These are phyloP conservation scores for Sarcophaga bullata DNA, from an alignment of 1,140 invertebrate genomes.

Conservation along the genomic window DNA sequence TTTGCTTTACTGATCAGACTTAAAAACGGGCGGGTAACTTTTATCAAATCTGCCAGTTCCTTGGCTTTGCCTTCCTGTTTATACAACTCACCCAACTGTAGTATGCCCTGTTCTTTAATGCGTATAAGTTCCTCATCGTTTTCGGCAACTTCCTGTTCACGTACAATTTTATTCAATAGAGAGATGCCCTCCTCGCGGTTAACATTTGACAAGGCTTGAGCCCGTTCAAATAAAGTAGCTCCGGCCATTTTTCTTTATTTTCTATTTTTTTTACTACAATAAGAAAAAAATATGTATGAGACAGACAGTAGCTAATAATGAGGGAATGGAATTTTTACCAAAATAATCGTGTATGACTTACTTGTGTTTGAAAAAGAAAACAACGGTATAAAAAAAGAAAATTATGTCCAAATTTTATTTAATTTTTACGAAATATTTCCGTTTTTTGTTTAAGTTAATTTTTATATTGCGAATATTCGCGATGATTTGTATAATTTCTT, in stretches of 20 bases:
- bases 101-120: slow-evolving; percentile 88
- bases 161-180: slow-evolving; percentile 77
- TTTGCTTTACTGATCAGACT: slow-evolving; percentile 97
- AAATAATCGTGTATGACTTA: too few relatives aligned
- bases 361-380: too few relatives aligned
- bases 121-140: slow-evolving; percentile 88
- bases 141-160: slow-evolving; percentile 75
- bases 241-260: slow-evolving; percentile 75
- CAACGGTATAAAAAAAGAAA: too few relatives aligned
- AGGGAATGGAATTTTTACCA: too few relatives aligned
- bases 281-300: too few relatives aligned
- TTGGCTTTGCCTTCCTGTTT: slow-evolving; percentile 93
- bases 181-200: slow-evolving; percentile 78
- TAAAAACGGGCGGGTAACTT: slow-evolving; percentile 93
- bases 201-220: slow-evolving; percentile 75
- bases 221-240: slow-evolving; percentile 85
- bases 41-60: slow-evolving; percentile 93
- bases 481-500: slow-evolving; percentile 37
- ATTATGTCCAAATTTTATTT: neutral
- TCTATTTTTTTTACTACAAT: slow-evolving; percentile 46
- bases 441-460: neutral
- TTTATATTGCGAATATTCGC: slow-evolving; percentile 24
- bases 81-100: slow-evolving; percentile 88
- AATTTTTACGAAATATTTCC: neutral
- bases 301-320: too few relatives aligned